A percentile compares a stretch with the other conserved stretches of the same genome.
phyloP scores from a whole-genome alignment of 2,113 vertebrate species.

The Thomomys bottae region DNA sequence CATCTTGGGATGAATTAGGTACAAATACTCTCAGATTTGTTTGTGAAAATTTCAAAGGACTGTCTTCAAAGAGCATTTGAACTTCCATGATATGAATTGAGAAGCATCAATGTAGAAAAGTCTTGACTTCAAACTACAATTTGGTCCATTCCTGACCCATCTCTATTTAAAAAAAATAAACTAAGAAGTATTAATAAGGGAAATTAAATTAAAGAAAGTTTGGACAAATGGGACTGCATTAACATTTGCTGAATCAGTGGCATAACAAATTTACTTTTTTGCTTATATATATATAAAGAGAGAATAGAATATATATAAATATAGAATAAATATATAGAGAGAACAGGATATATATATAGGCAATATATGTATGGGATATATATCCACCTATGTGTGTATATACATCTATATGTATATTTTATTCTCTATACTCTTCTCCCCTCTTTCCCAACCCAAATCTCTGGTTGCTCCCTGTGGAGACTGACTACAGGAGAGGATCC shows the following conservation, averaged over 20 bases:
- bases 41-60: conserved; percentile 37
- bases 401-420: too few species aligned
- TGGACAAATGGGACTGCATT: too few species aligned
- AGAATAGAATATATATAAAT: too few species aligned
- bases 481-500: conserved; percentile 58
- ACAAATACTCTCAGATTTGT: conserved; percentile 49
- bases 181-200: too few species aligned
- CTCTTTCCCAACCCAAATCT: background rate
- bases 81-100: conserved; percentile 46
- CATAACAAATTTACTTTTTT: conserved; percentile 11
- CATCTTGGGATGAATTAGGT: conserved; percentile 64
- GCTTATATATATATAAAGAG: too few species aligned
- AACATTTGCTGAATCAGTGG: conserved; percentile 8
- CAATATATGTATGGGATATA: too few species aligned
- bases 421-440: background rate
- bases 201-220: too few species aligned
- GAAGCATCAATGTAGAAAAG: conserved; percentile 45
- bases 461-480: background rate
- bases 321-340: too few species aligned
- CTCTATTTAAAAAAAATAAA: background rate
- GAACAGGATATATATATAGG: too few species aligned
- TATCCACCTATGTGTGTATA: too few species aligned
- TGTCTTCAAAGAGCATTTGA: conserved; percentile 58
- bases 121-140: conserved; percentile 36
- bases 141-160: background rate